phyloP scores from a whole-genome alignment of 1,140 invertebrate species.

The Lerema accius region DNA sequence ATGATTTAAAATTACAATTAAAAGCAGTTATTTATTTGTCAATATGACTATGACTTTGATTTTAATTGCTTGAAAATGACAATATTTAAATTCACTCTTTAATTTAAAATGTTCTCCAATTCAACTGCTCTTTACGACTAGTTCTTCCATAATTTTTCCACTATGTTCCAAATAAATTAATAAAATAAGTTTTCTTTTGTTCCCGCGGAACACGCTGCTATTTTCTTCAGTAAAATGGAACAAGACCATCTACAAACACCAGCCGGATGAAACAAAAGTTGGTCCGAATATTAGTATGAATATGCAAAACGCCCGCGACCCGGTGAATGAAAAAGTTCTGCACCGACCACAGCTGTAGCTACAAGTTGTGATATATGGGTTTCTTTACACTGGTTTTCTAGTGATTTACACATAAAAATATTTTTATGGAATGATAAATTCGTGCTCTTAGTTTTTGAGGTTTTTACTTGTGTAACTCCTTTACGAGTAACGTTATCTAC shows the following conservation, averaged over 20 bases:
- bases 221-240: constrained; percentile 17
- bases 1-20: too few relatives aligned
- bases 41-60: too few relatives aligned
- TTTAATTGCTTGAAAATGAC: background rate
- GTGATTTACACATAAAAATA: background rate
- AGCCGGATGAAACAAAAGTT: constrained; percentile 27
- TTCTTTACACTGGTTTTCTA: background rate
- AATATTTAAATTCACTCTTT: too few relatives aligned
- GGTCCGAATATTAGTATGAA: constrained; percentile 26
- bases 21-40: too few relatives aligned
- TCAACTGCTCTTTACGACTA: too few relatives aligned
- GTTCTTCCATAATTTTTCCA: too few relatives aligned
- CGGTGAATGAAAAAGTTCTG: constrained; percentile 1
- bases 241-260: constrained; percentile 21
- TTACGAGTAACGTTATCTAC: too few relatives aligned
- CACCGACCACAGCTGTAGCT: constrained; percentile 14
- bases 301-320: constrained; percentile 21
- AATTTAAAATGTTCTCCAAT: too few relatives aligned
- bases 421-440: background rate
- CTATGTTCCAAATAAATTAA: too few relatives aligned
- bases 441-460: background rate
- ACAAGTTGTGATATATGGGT: constrained; percentile 6
- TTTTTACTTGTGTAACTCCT: background rate
- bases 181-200: constrained; percentile 15
- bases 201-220: background rate